A percentile compares a stretch with the other conserved stretches of the same genome.
phyloP scores from a whole-genome alignment of 1,140 invertebrate genomes.

The Diorhabda sublineata region DNA sequence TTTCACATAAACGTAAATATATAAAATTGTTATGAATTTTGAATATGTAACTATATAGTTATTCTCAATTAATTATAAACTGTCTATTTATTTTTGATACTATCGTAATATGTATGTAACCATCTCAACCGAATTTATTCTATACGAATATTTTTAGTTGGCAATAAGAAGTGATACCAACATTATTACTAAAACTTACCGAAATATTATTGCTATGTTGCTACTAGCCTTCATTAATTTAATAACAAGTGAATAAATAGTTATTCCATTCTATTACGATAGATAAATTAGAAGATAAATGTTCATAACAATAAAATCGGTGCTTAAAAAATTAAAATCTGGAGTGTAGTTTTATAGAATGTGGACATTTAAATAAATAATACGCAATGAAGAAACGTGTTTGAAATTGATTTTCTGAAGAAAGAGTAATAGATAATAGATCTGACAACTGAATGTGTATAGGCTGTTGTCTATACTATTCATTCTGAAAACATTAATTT shows the following conservation, averaged over 20 bases:
- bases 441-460: neutral
- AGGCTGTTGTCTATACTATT: neutral
- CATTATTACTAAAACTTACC: neutral
- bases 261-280: no score
- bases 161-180: neutral
- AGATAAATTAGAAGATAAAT: no score
- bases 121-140: neutral
- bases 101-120: neutral
- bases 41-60: no score
- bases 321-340: no score
- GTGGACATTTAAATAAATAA: no score
- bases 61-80: no score
- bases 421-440: neutral
- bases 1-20: neutral
- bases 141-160: neutral
- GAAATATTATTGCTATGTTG: neutral
- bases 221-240: neutral
- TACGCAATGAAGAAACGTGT: no score
- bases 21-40: neutral
- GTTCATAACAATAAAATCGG: no score
- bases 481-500: constrained; percentile 11
- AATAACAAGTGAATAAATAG: no score
- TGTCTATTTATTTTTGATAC: no score
- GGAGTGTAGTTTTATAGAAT: no score
- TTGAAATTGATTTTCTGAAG: no score